Evolutionary conservation across 92 coral and sea anemone species (phyloP), one percentile per base, ranked within the genome.

Genomic region (Umimayanthus kanabou): DNA sequence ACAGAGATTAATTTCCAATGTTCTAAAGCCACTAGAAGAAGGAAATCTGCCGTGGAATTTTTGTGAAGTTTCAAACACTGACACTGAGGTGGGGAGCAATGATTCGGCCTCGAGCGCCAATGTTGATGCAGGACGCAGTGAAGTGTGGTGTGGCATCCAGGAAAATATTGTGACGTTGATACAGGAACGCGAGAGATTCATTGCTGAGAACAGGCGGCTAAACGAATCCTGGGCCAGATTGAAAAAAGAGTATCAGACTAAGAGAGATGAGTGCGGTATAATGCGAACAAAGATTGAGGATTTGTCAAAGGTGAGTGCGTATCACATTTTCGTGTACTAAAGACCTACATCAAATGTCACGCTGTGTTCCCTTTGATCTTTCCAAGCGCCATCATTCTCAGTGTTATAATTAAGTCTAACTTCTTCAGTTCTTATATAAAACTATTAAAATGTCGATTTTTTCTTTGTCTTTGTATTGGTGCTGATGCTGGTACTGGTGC

Each of bases 1-100:
- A 22, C 92, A 92, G 84, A 81, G 96, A 57, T 77, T 94, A 14
- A 88, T 94, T 16, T 70, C 93, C 25, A 93, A 79, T 65, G 91
- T 94, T 15, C 81, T 89, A 13, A 91, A 80, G 80, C 93, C 95
- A 23, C 85, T 94, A 20, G 87, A 89, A 78, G 89, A 94, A 79
- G 91, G 89, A 1, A 82, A 80, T 7, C 11, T 88, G 22, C 88
- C 85, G 13, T 81, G 88, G 61, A 53, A 33, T 4, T 25, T 30
- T 7, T 76, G 26, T 42, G 87, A 81, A 30, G 67, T 28, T 15
- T 82, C 90, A 1, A 91, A 76, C 23, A 76, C 81, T 29, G 87
- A 88, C 58, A 79, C 88, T 11, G 85, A 76, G 67, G 91, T 89
- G 9, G 76, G 86, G 65, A 76, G 76, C 39, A 65, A 89, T 57